A percentile compares a stretch with the other conserved stretches of the same genome.
Evolutionary conservation across 2,888 invertebrate genomes (phyloP).

Genomic region (Biston betularia): DNA sequence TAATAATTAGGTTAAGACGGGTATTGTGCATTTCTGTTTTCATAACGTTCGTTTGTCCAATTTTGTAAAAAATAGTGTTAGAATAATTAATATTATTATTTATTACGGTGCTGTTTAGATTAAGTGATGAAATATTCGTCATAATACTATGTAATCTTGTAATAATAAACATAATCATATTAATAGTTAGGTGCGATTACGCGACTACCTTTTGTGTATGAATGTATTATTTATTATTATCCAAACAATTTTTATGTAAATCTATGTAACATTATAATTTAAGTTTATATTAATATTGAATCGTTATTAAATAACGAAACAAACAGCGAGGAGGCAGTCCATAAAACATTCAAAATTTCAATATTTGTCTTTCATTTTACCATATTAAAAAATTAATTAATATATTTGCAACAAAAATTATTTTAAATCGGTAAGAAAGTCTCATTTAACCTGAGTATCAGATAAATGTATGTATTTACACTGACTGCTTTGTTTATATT

Average conservation of each 20-base stretch:
- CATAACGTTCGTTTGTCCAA: slow-evolving; percentile 74
- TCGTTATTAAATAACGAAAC: slow-evolving; percentile 28
- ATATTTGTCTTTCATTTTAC: slow-evolving; percentile 43
- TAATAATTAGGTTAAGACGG: slow-evolving; percentile 71
- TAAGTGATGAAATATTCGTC: slow-evolving; percentile 60
- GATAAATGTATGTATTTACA: too few species aligned
- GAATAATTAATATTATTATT: slow-evolving; percentile 52
- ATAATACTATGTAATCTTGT: slow-evolving; percentile 51
- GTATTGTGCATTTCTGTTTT: slow-evolving; percentile 80
- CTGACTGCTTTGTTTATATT: too few species aligned
- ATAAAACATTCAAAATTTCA: slow-evolving; percentile 52
- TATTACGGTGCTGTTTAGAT: slow-evolving; percentile 69
- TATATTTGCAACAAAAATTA: background rate
- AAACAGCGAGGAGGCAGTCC: slow-evolving; percentile 44
- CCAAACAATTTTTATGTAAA: slow-evolving; percentile 48
- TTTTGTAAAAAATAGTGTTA: slow-evolving; percentile 77
- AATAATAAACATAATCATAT: slow-evolving; percentile 41
- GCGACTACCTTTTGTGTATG: slow-evolving; percentile 81
- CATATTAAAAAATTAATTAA: background rate
- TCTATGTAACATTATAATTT: slow-evolving; percentile 19
- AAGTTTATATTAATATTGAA: slow-evolving; percentile 9
- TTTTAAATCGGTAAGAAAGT: background rate
- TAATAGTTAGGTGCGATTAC: slow-evolving; percentile 75
- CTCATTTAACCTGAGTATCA: too few species aligned
- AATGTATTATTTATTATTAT: slow-evolving; percentile 58